Evolutionary conservation across 2,888 invertebrate genomes (phyloP), one percentile per base, ranked within the genome.

Genomic region (Catocala fraxini): DNA sequence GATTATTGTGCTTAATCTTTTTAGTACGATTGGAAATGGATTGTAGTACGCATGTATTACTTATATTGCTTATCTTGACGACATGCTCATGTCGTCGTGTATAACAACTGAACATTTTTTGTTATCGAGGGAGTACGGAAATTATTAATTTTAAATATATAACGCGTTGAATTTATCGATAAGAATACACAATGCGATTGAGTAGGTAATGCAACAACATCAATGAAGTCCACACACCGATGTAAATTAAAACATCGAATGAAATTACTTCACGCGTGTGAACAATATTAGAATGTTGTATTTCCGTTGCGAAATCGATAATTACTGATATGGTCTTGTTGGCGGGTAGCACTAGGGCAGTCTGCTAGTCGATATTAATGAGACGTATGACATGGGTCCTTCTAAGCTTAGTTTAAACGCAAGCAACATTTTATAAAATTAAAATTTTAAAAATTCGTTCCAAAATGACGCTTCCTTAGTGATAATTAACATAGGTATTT

Each of bases 401-500:
- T 77, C 71, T 56, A 67, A 47, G 56, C 71, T 70, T 75, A 70
- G 59, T 63, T 54, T 46, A 55, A 66, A 67, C 33, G 71, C 65
- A 69, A 71, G 62, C 69, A 70, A 66, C 59, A 43, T 60, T 66
- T 76, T 66, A 51, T 55, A 53, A 67, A 71, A 68, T 61, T 58
- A 63, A 68, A 65, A 65, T 59, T 64, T 64, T 68, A 71, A 74
- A 68, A 69, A 76, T 70, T 81, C 75, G 81, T 84, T 82, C 84
- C 81, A 79, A 86, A 83, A 84, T 78, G 79, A 88, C 82, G 89
- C 89, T 89, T 89, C 89, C 89, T 81, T 88, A 88, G 84, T 81
- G 74, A 73, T 85, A 81, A 74, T 78, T 78, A 80, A 81, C 70
- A 84, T 87, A 87, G 85, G 73, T 85, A 85, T 83, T 80, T 84